Evolutionary conservation across 2,888 invertebrate genomes (phyloP), one percentile per base, ranked within the genome.

Genomic region (Cryptus viduatorius): DNA sequence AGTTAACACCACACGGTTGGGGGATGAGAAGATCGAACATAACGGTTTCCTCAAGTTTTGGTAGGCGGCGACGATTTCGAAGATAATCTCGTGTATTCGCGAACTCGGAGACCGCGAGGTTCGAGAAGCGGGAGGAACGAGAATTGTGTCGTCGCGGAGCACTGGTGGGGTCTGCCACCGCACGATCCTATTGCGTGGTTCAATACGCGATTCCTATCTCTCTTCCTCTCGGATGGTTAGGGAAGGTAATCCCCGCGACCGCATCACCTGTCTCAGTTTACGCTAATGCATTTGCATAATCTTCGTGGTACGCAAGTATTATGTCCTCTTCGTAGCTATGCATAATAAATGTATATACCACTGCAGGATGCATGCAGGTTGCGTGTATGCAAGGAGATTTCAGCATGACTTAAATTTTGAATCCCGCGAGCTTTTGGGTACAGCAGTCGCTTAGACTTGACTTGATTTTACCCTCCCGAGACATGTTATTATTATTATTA

Each of bases 231-330:
- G 80, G 79, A 88, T 85, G 86, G 83, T 85, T 67, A 64, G 53
- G 46, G 48, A 37, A 37, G 48, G 71, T 87, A 86, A 88, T 87
- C 87, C 86, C 53, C 82, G 82, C 68, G 85, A 88, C 86, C 87
- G 78, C 87, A 86, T 88, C 88, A 87, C 87, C 85, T 86, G 87
- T 84, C 86, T 86, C 73, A 85, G 86, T 86, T 87, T 86, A 86
- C 86, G 82, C 82, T 83, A 85, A 86, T 86, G 83, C 84, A 87
- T 87, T 86, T 88, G 82, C 88, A 88, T 88, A 88, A 88, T 87
- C 88, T 88, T 81, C 72, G 76, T 72, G 73, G 79, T 76, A 85
- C 64, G 83, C 84, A 83, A 78, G 86, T 86, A 85, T 82, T 75
- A 48, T 12, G 48, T 65, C 68, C 71, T 82, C 65, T 56, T 75